Evolutionary conservation across 64 coral and sea anemone genomes (phyloP), one percentile per base, ranked within the genome.

Genomic region (Dendrophyllia cribrosa): DNA sequence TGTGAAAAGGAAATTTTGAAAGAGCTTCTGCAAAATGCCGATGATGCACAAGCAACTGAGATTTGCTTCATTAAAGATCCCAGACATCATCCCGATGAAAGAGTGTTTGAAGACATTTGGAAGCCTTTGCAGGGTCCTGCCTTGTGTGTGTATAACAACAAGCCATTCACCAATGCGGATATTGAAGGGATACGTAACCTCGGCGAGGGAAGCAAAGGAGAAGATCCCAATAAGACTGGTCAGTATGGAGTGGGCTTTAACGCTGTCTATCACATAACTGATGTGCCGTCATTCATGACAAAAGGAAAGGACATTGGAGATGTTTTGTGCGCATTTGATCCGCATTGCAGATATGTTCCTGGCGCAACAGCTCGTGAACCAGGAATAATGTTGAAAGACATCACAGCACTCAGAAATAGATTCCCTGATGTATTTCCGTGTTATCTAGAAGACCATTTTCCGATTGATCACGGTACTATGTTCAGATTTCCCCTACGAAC

Each of bases 11-110:
- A 88, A 84, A 94, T 98, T 22, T 63, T 98, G 51, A 98, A 98
- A 89, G 96, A 98, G 34, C 88, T 98, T 76, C 72, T 94, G 62
- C 96, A 98, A 90, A 98, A 98, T 60, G 96, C 96, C 12, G 96
- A 98, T 55, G 96, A 98, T 79, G 92, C 96, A 45, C 64, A 98
- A 85, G 96, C 96, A 43, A 94, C 75, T 43, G 90, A 94, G 72
- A 88, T 98, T 22, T 95, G 25, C 86, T 95, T 95, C 55, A 95
- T 95, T 49, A 87, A 89, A 24, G 94, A 96, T 46, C 85, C 86
- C 3, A 85, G 94, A 13, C 69, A 89, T 5, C 90, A 96, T 59
- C 90, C 17, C 45, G 16, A 68, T 17, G 86, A 89, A 51, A 60
- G 75, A 24, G 78, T 96, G 1, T 96, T 96, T 85, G 86, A 96